Conservation (phyloP, 1,140 invertebrate species). For the Wasmannia auropunctata region DNA sequence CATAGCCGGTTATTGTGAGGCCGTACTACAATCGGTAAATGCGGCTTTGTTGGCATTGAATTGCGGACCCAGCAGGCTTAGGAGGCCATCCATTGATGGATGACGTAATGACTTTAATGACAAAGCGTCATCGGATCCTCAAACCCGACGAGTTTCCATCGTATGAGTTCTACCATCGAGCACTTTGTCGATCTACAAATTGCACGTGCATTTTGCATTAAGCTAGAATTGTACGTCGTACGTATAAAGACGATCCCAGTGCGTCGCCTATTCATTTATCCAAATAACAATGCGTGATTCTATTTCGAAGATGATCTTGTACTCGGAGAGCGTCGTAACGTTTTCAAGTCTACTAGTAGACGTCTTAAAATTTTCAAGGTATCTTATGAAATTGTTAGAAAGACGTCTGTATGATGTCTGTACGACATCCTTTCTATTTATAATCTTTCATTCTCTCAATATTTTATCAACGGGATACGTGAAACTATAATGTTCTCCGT, state of each 20-base stretch:
- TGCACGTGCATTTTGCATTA: conserved; percentile 56
- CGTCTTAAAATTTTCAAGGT: neutral
- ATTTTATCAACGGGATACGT: neutral
- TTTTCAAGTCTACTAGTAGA: neutral
- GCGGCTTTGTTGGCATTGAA: conserved; percentile 64
- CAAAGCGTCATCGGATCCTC: conserved; percentile 51
- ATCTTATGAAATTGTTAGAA: neutral
- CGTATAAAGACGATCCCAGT: conserved; percentile 19
- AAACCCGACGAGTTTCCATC: conserved; percentile 54
- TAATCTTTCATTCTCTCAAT: neutral
- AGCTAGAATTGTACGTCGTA: conserved; percentile 39
- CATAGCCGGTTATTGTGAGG: conserved; percentile 60
- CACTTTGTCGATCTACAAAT: conserved; percentile 56
- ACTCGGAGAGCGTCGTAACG: neutral
- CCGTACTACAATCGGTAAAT: conserved; percentile 63
- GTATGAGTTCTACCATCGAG: conserved; percentile 53
- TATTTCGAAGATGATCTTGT: neutral
- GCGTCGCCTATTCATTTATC: neutral
- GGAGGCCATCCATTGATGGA: conserved; percentile 40
- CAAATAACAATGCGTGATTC: neutral
- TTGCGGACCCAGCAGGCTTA: conserved; percentile 49
- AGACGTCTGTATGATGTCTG: neutral
- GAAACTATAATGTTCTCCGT: neutral
- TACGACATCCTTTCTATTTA: neutral
- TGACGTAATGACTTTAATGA: conserved; percentile 61